Conservation (phyloP, 2,797 vertebrate species). For the Tragelaphus eurycerus region DNA sequence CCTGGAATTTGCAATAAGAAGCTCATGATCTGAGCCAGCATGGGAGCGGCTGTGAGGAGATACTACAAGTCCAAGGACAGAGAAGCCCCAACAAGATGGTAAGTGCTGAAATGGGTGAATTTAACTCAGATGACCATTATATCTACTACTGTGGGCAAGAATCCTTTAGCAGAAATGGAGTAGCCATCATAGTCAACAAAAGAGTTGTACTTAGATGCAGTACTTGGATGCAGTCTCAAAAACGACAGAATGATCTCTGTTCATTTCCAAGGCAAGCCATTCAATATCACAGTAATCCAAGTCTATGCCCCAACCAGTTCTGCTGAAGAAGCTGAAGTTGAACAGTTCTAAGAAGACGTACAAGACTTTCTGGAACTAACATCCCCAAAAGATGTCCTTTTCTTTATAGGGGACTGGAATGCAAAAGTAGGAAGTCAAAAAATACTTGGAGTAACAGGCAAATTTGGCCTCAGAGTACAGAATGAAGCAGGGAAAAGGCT, state of each 20-base stretch:
- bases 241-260: background rate
- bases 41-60: fast-evolving
- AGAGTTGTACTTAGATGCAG: background rate
- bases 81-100: background rate
- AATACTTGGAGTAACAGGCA: background rate
- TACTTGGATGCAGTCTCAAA: background rate
- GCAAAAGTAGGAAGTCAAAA: background rate
- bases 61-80: background rate
- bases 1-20: background rate
- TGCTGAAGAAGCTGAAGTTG: background rate
- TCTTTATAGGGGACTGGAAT: background rate
- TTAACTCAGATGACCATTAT: background rate
- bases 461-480: background rate
- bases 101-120: background rate
- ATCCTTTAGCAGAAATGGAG: background rate
- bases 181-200: background rate
- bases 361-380: background rate
- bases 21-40: background rate
- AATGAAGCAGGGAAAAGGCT: background rate
- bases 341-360: background rate
- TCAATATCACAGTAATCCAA: background rate
- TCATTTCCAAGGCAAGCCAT: background rate
- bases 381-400: background rate
- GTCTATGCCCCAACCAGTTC: background rate
- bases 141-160: background rate